These are phyloP conservation scores for rabbit (Oryctolagus cuniculus) DNA, from an alignment of 2,113 vertebrate species.

Conservation along the genomic window mOryCun1.1 NC_091434.1:41517501-41518000, in stretches of 20 bases:
- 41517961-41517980: slow-evolving; percentile 83
- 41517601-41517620: neutral
- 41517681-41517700: too few species aligned
- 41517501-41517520: neutral
- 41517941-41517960: slow-evolving; percentile 89
- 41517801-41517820: slow-evolving; percentile 74
- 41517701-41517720: too few species aligned
- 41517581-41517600: neutral
- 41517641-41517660: too few species aligned
- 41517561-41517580: neutral
- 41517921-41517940: slow-evolving; percentile 84
- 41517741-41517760: neutral
- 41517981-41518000: slow-evolving; percentile 86
- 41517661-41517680: too few species aligned
- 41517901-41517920: slow-evolving; percentile 84
- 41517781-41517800: slow-evolving; percentile 44
- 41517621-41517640: neutral
- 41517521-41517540: rapidly evolving
- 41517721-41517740: too few species aligned
- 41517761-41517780: neutral
- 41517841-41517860: slow-evolving; percentile 76
- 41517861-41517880: slow-evolving; percentile 63
- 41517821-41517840: slow-evolving; percentile 70
- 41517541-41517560: rapidly evolving
- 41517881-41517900: slow-evolving; percentile 84